phyloP scores from a whole-genome alignment of 2,113 vertebrate species.

The Proteles cristata region DNA sequence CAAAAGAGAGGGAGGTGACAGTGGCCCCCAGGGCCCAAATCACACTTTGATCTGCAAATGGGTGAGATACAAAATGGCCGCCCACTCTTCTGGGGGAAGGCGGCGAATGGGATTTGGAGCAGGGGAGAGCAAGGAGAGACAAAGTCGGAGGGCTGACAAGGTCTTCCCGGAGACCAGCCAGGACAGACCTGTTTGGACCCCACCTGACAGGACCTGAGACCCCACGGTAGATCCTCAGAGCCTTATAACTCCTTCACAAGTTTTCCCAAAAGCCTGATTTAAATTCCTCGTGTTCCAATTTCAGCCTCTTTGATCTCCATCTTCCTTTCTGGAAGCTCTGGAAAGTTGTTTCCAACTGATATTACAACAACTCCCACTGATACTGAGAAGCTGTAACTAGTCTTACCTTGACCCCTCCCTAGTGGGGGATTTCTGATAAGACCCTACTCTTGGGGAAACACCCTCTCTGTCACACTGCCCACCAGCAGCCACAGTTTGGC shows the following conservation, averaged over 20 bases:
- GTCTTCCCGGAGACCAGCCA: not conserved
- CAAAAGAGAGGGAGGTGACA: too few species aligned
- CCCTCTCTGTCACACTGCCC: not conserved
- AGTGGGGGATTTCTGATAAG: not conserved
- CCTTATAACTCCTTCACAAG: not conserved
- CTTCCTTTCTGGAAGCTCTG: not conserved
- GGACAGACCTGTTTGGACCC: not conserved
- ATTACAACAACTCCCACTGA: not conserved
- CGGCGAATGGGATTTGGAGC: too few species aligned
- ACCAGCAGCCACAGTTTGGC: not conserved
- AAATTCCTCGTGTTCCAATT: not conserved
- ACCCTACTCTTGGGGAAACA: too few species aligned
- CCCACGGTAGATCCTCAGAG: not conserved
- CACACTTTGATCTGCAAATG: constrained; percentile 20
- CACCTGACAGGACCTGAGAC: not conserved
- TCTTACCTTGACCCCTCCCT: not conserved
- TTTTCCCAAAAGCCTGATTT: not conserved
- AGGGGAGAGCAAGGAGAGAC: not conserved
- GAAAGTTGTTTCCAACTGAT: not conserved
- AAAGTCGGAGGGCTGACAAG: not conserved
- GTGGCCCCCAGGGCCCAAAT: not conserved
- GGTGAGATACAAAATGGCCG: not conserved
- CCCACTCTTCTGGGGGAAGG: accelerated
- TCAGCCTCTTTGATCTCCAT: not conserved
- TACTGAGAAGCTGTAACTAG: not conserved